Conservation (phyloP, 1,140 invertebrate genomes). For the Adelges cooleyi region DNA sequence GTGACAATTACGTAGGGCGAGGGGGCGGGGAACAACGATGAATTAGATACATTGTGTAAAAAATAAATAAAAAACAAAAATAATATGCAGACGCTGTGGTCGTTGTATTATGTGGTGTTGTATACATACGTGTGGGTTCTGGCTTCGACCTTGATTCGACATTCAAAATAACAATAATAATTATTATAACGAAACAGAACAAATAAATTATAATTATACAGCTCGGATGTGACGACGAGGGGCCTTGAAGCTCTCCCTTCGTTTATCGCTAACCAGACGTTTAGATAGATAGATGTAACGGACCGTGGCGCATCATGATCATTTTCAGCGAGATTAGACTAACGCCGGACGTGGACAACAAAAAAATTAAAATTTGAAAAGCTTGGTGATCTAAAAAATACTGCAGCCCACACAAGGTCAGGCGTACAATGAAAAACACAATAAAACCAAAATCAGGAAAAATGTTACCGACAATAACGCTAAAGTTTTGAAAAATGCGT, state of each 20-base stretch:
- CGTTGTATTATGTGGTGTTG: background rate
- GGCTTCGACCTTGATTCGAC: background rate
- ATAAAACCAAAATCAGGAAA: background rate
- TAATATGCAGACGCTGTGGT: slow-evolving; percentile 1
- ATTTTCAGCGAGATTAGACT: too few relatives aligned
- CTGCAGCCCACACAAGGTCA: too few relatives aligned
- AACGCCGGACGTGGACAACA: too few relatives aligned
- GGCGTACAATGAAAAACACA: too few relatives aligned
- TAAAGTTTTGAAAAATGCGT: slow-evolving; percentile 2
- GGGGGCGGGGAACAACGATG: background rate
- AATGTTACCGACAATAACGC: background rate
- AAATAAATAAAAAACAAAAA: slow-evolving; percentile 4
- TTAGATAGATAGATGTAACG: slow-evolving; percentile 9
- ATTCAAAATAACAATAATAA: slow-evolving; percentile 5
- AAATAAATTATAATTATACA: slow-evolving; percentile 13
- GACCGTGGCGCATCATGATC: background rate
- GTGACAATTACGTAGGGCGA: background rate
- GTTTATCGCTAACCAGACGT: slow-evolving; percentile 1
- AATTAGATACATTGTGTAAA: background rate
- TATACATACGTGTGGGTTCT: background rate
- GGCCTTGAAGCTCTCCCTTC: background rate
- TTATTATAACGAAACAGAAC: background rate
- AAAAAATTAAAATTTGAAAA: too few relatives aligned
- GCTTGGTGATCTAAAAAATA: too few relatives aligned
- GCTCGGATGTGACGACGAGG: background rate